A percentile compares a stretch with the other conserved stretches of the same genome.
Evolutionary conservation across 2,113 vertebrate genomes (phyloP).

Genomic region (Ictidomys tridecemlineatus): DNA sequence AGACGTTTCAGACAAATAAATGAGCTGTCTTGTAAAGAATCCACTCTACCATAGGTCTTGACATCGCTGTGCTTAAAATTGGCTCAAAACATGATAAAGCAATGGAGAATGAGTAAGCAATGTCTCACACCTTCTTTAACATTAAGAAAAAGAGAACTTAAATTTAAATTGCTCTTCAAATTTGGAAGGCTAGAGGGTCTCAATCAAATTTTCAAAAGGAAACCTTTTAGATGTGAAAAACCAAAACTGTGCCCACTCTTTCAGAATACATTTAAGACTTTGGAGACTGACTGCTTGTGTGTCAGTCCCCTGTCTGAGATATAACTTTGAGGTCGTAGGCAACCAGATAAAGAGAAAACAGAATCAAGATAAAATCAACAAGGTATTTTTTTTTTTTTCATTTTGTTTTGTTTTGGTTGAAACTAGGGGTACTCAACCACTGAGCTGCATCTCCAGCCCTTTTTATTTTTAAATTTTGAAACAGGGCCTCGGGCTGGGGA

Average conservation of each 20-base stretch:
- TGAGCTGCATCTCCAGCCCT: too few relatives aligned
- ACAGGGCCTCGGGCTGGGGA: too few relatives aligned
- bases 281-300: slow-evolving; percentile 31
- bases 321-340: slow-evolving; percentile 20
- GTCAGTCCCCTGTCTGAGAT: slow-evolving; percentile 18
- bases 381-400: background rate
- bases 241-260: background rate
- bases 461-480: too few relatives aligned
- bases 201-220: slow-evolving; percentile 58
- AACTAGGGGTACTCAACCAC: too few relatives aligned
- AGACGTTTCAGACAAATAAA: slow-evolving; percentile 66
- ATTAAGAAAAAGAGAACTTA: slow-evolving; percentile 52
- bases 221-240: background rate
- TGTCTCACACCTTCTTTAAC: slow-evolving; percentile 50
- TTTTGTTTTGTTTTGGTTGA: too few relatives aligned
- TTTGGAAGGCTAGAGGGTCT: slow-evolving; percentile 2
- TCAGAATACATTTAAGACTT: background rate
- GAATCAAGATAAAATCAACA: background rate
- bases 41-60: background rate
- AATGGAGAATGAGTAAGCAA: background rate
- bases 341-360: slow-evolving; percentile 14
- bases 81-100: background rate
- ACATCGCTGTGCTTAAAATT: slow-evolving; percentile 39
- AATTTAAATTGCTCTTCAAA: slow-evolving; percentile 62
- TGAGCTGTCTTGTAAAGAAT: slow-evolving; percentile 9